phyloP scores from a whole-genome alignment of 2,888 invertebrate genomes.

The Pterostichus madidus region DNA sequence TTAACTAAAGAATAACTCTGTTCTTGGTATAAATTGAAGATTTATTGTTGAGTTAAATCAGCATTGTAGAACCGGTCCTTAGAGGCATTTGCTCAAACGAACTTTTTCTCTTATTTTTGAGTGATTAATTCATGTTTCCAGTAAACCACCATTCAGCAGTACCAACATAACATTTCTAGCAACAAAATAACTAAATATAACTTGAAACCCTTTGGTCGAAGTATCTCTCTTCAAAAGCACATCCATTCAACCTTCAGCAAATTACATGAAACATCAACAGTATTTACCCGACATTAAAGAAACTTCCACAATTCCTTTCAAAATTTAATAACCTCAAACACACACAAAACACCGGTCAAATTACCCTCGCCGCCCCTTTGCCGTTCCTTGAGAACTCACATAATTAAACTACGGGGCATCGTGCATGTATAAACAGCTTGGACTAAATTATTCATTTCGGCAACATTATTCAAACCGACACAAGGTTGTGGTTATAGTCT shows the following conservation, averaged over 20 bases:
- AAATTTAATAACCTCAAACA: constrained; percentile 48
- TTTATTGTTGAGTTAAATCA: too few species aligned
- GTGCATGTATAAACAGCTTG: constrained; percentile 33
- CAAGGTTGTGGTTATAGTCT: too few species aligned
- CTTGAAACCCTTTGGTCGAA: constrained; percentile 19
- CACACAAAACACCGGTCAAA: constrained; percentile 33
- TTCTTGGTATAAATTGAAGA: too few species aligned
- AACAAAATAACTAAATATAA: constrained; percentile 9
- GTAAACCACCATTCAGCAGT: too few species aligned
- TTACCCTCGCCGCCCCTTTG: not conserved
- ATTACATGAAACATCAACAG: constrained; percentile 4
- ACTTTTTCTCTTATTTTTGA: too few species aligned
- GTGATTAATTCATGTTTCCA: too few species aligned
- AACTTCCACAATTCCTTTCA: constrained; percentile 38
- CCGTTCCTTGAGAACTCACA: constrained; percentile 1
- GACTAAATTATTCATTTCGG: constrained; percentile 9
- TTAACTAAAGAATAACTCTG: too few species aligned
- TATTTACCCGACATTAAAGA: constrained; percentile 32
- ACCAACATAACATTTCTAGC: not conserved
- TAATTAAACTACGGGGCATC: constrained; percentile 38
- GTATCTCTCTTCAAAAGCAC: constrained; percentile 31
- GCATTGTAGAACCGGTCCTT: too few species aligned
- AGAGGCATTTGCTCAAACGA: too few species aligned
- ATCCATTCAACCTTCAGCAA: not conserved
- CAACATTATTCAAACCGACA: constrained; percentile 23